Percentiles rank a stretch among this genome's conserved stretches.
phyloP scores from a whole-genome alignment of 2,888 invertebrate genomes.

The Cancer borealis region DNA sequence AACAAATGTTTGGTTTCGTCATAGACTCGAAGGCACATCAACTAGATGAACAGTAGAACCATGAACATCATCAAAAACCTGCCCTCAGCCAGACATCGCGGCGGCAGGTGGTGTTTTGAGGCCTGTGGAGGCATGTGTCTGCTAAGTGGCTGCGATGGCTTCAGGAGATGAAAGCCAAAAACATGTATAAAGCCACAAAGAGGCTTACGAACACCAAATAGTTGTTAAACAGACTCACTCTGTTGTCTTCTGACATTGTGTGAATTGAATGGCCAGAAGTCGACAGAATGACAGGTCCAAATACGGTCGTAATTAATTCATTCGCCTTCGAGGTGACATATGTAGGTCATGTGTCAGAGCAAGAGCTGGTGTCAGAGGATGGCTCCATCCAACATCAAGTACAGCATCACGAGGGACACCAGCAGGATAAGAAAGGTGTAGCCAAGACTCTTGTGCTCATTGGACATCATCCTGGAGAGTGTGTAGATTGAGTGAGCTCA shows the following conservation, averaged over 20 bases:
- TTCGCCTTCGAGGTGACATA: neutral
- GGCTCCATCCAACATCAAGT: conserved; percentile 64
- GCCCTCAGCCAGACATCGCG: neutral
- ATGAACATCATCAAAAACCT: neutral
- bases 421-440: conserved; percentile 71
- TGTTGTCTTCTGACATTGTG: conserved; percentile 50
- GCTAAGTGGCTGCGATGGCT: neutral
- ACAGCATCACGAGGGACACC: conserved; percentile 68
- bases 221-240: conserved; percentile 45
- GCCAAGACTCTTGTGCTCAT: conserved; percentile 58
- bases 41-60: neutral
- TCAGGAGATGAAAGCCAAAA: conserved; percentile 18
- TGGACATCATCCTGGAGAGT: neutral
- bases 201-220: conserved; percentile 49
- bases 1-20: neutral
- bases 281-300: neutral
- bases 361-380: conserved; percentile 43
- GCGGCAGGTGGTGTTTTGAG: neutral
- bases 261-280: neutral
- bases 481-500: neutral
- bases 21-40: neutral
- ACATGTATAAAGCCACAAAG: conserved; percentile 42
- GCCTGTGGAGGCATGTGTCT: neutral
- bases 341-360: neutral
- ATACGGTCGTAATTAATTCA: neutral